These are phyloP conservation scores for Proteles cristata DNA, from an alignment of 2,113 vertebrate species.

Conservation along the genomic window DNA sequence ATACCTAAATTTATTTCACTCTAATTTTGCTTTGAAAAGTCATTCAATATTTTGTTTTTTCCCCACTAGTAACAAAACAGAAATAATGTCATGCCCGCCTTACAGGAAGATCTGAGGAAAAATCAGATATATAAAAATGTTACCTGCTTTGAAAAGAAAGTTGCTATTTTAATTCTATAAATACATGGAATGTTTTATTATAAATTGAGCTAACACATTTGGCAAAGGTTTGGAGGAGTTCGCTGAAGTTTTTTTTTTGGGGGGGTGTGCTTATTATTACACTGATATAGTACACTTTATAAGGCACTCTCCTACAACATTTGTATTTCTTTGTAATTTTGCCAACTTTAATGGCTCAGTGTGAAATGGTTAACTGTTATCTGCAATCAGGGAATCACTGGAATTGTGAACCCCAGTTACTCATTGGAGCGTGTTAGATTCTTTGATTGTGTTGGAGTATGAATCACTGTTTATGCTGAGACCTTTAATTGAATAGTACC, in stretches of 20 bases:
- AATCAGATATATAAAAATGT: conserved; percentile 21
- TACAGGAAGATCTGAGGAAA: conserved; percentile 29
- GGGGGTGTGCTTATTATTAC: not conserved
- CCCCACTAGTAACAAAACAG: not conserved
- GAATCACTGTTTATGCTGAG: not conserved
- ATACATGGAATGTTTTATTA: not conserved
- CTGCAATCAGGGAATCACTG: not conserved
- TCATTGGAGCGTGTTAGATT: not conserved
- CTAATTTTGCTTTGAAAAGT: conserved; percentile 42
- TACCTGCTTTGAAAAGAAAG: conserved; percentile 43
- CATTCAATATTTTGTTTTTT: not conserved
- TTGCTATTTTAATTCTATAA: conserved; percentile 34
- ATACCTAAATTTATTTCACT: conserved; percentile 50
- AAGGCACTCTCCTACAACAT: not conserved
- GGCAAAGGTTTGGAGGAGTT: conserved; percentile 32
- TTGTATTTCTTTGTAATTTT: conserved; percentile 38
- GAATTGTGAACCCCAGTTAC: not conserved
- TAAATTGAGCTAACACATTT: conserved; percentile 34
- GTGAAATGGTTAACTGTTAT: not conserved
- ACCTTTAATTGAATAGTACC: not conserved
- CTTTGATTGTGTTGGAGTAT: not conserved
- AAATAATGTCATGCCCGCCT: conserved; percentile 38
- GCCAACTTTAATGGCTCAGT: not conserved
- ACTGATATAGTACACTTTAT: not conserved
- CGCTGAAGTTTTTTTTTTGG: not conserved